Conservation (phyloP, 2,888 invertebrate species). For the Drosophila gaucha region DNA sequence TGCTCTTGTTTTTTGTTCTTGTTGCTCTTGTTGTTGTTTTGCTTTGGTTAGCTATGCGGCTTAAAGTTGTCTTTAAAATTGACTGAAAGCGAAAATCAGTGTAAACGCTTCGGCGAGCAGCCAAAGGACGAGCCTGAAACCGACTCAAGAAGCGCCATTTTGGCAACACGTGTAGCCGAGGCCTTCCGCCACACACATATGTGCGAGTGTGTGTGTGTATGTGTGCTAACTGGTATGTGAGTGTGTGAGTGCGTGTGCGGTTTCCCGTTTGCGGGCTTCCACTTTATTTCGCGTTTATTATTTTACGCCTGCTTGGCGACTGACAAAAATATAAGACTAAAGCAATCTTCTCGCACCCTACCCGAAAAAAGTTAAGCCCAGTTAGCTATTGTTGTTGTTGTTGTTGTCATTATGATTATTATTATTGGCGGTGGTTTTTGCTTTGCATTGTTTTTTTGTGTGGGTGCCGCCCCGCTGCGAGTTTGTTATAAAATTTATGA, state of each 20-base stretch:
- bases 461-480: constrained; percentile 24
- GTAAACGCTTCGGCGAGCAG: constrained; percentile 76
- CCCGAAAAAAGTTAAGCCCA: constrained; percentile 39
- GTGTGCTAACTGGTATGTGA: too few species aligned
- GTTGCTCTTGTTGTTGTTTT: constrained; percentile 19
- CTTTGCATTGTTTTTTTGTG: constrained; percentile 40
- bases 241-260: constrained; percentile 43
- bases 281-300: constrained; percentile 82
- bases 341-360: constrained; percentile 11
- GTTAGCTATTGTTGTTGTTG: constrained; percentile 26
- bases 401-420: constrained; percentile 70
- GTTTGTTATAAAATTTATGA: constrained; percentile 81
- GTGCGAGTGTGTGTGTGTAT: constrained; percentile 26
- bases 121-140: constrained; percentile 28
- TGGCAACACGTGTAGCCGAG: constrained; percentile 58
- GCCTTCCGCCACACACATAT: constrained; percentile 33
- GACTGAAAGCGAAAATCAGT: constrained; percentile 81
- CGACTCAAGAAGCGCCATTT: constrained; percentile 49
- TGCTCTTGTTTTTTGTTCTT: constrained; percentile 25
- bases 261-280: constrained; percentile 70
- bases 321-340: constrained; percentile 64
- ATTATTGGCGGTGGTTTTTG: constrained; percentile 77
- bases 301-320: constrained; percentile 81
- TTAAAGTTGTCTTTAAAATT: constrained; percentile 81
- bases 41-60: constrained; percentile 72